A percentile compares a stretch with the other conserved stretches of the same genome.
Evolutionary conservation across 2,888 invertebrate genomes (phyloP).

Genomic region (Troides helena): DNA sequence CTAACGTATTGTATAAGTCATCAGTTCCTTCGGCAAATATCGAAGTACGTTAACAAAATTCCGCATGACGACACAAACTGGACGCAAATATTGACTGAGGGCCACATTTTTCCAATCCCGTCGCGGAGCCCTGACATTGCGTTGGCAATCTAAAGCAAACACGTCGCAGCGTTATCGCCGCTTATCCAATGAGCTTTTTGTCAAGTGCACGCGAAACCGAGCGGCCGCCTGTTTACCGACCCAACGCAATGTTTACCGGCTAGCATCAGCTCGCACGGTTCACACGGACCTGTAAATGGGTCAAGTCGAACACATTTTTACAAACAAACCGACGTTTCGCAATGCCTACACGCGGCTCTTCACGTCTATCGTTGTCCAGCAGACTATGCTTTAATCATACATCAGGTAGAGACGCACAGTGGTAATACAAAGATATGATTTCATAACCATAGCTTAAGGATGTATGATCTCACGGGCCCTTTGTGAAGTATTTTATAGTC

Average conservation of each 20-base stretch:
- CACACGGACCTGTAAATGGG: slow-evolving; percentile 38
- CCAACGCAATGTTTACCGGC: slow-evolving; percentile 41
- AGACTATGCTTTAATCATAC: neutral
- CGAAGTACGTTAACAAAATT: slow-evolving; percentile 13
- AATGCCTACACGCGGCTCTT: neutral
- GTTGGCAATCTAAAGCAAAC: slow-evolving; percentile 32
- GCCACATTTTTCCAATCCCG: slow-evolving; percentile 16
- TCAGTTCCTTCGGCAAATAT: neutral
- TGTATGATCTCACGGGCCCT: neutral
- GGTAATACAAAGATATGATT: neutral
- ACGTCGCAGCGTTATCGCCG: slow-evolving; percentile 18
- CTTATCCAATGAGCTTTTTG: slow-evolving; percentile 34
- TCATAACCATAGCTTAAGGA: neutral
- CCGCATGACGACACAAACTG: slow-evolving; percentile 21
- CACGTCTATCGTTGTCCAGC: neutral
- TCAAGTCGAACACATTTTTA: slow-evolving; percentile 33
- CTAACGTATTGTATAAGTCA: neutral
- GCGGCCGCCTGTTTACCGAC: slow-evolving; percentile 32
- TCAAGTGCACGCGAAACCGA: slow-evolving; percentile 41
- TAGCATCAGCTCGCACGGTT: slow-evolving; percentile 39
- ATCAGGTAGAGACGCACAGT: neutral
- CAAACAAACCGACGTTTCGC: slow-evolving; percentile 25
- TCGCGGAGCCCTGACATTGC: slow-evolving; percentile 36
- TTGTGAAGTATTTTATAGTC: neutral
- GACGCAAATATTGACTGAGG: slow-evolving; percentile 13